Conservation (phyloP, 2,113 vertebrate species). For the Austrofundulus limnaeus region DNA sequence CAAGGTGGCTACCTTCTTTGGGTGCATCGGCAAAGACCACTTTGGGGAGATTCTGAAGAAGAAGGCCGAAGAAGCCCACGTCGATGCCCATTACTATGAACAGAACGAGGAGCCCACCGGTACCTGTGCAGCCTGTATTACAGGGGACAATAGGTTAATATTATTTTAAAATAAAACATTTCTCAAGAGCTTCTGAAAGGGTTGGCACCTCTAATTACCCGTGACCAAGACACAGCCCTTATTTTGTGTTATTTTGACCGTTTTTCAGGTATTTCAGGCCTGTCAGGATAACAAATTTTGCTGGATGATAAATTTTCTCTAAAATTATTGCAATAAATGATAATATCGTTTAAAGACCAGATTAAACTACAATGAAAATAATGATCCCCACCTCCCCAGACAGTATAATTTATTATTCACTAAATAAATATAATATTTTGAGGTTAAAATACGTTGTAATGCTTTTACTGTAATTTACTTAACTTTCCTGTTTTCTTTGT, state of each 20-base stretch:
- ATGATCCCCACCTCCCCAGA: too few relatives aligned
- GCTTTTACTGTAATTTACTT: too few relatives aligned
- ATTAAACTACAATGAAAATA: too few relatives aligned
- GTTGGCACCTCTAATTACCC: constrained; percentile 13
- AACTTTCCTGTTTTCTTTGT: too few relatives aligned
- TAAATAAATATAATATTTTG: too few relatives aligned
- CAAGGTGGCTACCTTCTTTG: constrained; percentile 95
- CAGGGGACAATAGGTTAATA: constrained; percentile 90
- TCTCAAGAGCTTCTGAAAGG: too few relatives aligned
- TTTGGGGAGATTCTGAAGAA: constrained; percentile 95
- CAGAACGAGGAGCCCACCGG: constrained; percentile 92
- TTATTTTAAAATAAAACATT: constrained; percentile 1
- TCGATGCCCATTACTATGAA: constrained; percentile 95
- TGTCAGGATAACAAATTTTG: too few relatives aligned
- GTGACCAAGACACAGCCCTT: constrained; percentile 39
- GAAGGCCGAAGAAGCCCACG: constrained; percentile 90
- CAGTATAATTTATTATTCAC: too few relatives aligned
- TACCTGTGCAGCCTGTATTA: constrained; percentile 97
- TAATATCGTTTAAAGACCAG: too few relatives aligned
- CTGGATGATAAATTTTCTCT: too few relatives aligned
- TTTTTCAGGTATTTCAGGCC: constrained; percentile 33
- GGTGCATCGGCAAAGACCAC: constrained; percentile 92
- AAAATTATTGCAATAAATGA: too few relatives aligned
- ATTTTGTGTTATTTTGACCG: constrained; percentile 27
- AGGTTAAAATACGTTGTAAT: too few relatives aligned